Base-by-base conservation (phyloP, 2,888 invertebrate genomes). In the Nephrotoma appendiculata region DNA sequence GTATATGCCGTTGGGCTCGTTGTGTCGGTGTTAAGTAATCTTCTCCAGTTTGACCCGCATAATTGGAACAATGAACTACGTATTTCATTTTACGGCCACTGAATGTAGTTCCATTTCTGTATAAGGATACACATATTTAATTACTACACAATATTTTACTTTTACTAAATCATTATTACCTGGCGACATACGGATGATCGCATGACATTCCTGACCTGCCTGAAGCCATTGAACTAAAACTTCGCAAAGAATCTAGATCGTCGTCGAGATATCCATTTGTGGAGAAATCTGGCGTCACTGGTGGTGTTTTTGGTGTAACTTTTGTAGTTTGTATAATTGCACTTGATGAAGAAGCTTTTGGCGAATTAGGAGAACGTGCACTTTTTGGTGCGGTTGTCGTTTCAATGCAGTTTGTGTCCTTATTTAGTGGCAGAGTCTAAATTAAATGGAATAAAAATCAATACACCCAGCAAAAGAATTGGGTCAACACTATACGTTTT, bases 11-110 rank as follows among this genome's bases (percentile, higher is more conserved):
- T 89, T 96, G 95, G 9, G 96, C 96, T 87, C 97, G 93, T 90
- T 97, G 97, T 0, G 97, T 97, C 12, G 97, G 97, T 86, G 97
- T 97, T 87, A 97, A 93, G 91, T 97, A 97, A 89, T 97, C 96
- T 87, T 96, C 95, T 84, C 95, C 95, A 86, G 95, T 95, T 86
- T 95, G 94, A 0, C 95, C 95, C 5, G 95, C 94, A 90, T 96
- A 95, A 88, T 96, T 95, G 86, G 96, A 96, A 90, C 97, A 97
- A 91, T 97, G 97, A 86, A 97, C 94, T 87, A 97, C 96, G 91
- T 96, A 97, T 89, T 96, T 95, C 92, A 94, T 94, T 87, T 94
- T 94, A 86, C 94, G 92, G 6, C 94, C 94, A 90, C 95, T 95
- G 89, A 94, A 95, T 9, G 95, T 95, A 71, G 95, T 95, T 45